Percentiles rank a stretch among this genome's conserved stretches.
Conservation (phyloP, 2,113 vertebrate genomes). For the Datnioides undecimradiatus region DNA sequence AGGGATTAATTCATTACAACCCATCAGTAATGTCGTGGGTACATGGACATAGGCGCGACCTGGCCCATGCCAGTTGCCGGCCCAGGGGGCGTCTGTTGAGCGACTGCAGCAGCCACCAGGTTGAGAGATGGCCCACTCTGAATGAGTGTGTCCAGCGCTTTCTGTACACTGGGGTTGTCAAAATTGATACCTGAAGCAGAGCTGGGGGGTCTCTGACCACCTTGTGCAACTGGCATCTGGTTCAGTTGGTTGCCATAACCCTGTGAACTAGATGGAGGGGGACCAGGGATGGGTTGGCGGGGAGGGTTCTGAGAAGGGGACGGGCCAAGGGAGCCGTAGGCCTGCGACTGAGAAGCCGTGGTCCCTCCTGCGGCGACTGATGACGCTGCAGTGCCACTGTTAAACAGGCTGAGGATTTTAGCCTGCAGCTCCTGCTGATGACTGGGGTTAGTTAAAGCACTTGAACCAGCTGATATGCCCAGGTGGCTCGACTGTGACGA, state of each 20-base stretch:
- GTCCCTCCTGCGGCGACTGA: too few relatives aligned
- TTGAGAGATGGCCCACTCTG: conserved; percentile 96
- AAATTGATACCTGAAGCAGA: conserved; percentile 95
- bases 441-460: conserved; percentile 79
- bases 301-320: conserved; percentile 78
- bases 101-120: conserved; percentile 82
- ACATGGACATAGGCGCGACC: conserved; percentile 84
- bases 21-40: conserved; percentile 91
- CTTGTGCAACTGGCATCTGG: conserved; percentile 80
- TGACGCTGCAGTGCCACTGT: conserved; percentile 90
- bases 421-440: conserved; percentile 96
- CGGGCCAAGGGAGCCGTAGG: conserved; percentile 70
- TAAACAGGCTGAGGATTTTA: conserved; percentile 98
- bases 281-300: conserved; percentile 70
- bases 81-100: conserved; percentile 56
- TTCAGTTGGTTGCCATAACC: conserved; percentile 77
- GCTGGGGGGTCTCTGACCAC: too few relatives aligned
- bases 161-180: conserved; percentile 98
- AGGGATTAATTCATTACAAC: background rate
- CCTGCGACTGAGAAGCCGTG: too few relatives aligned
- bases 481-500: too few relatives aligned
- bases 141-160: conserved; percentile 97
- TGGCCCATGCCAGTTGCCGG: conserved; percentile 74
- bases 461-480: conserved; percentile 50
- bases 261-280: conserved; percentile 75